Percentiles rank a stretch among this genome's conserved stretches.
Evolutionary conservation across 1,140 invertebrate species (phyloP).

Genomic region (Danaus melanippus): DNA sequence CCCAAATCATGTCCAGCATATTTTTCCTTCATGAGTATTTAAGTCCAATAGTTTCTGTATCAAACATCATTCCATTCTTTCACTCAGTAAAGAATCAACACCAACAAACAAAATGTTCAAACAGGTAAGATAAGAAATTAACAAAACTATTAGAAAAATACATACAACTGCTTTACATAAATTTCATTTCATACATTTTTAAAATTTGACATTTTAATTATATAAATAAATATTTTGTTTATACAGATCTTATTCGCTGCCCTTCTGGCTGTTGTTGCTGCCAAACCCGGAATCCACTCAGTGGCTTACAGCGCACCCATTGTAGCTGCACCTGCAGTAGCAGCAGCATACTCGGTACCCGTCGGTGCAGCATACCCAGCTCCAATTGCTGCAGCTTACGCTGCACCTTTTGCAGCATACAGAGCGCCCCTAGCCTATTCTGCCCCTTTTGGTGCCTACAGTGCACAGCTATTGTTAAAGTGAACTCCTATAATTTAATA

Average conservation of each 20-base stretch:
- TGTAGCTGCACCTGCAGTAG: slow-evolving; percentile 28
- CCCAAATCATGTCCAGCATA: slow-evolving; percentile 36
- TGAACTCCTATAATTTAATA: background rate
- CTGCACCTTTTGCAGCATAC: slow-evolving; percentile 20
- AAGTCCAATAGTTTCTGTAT: slow-evolving; percentile 24
- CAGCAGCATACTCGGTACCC: slow-evolving; percentile 30
- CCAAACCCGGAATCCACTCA: slow-evolving; percentile 55
- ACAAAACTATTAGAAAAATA: slow-evolving; percentile 1
- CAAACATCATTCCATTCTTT: slow-evolving; percentile 39
- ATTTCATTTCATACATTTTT: slow-evolving; percentile 4
- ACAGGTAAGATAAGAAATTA: slow-evolving; percentile 36
- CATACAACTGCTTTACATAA: background rate
- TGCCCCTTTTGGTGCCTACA: slow-evolving; percentile 21
- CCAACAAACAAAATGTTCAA: slow-evolving; percentile 50
- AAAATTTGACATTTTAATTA: background rate
- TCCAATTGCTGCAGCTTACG: slow-evolving; percentile 27
- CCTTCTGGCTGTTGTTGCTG: slow-evolving; percentile 42
- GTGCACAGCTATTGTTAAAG: slow-evolving; percentile 28
- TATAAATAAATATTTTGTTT: background rate
- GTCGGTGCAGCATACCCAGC: slow-evolving; percentile 33
- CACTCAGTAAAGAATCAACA: slow-evolving; percentile 19
- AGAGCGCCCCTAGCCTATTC: slow-evolving; percentile 15
- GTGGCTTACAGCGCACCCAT: slow-evolving; percentile 42
- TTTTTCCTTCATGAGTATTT: slow-evolving; percentile 44
- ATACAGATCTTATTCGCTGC: slow-evolving; percentile 41